phyloP scores from a whole-genome alignment of 2,888 invertebrate genomes.

The Sesamia inferens region DNA sequence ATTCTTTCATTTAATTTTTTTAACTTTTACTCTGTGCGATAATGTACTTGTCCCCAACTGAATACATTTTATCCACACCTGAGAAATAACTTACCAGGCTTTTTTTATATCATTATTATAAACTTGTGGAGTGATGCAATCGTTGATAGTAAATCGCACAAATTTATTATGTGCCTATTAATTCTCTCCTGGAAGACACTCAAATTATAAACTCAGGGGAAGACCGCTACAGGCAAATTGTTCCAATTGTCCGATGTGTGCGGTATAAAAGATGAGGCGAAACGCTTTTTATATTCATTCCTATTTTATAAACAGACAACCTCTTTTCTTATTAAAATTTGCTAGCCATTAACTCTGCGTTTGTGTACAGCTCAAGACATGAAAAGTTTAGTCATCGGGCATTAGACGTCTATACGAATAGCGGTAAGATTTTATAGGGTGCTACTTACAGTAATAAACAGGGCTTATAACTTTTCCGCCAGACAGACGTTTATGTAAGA shows the following conservation, averaged over 20 bases:
- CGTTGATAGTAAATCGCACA: too few species aligned
- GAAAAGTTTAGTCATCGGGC: constrained; percentile 8
- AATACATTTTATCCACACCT: too few species aligned
- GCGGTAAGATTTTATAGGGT: constrained; percentile 60
- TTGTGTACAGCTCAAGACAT: constrained; percentile 11
- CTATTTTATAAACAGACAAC: background rate
- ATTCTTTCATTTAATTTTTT: background rate
- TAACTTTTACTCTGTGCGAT: background rate
- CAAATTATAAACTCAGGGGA: too few species aligned
- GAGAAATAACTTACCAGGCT: too few species aligned
- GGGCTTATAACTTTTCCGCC: constrained; percentile 19
- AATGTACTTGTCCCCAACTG: background rate
- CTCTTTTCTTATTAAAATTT: background rate
- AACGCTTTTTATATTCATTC: background rate
- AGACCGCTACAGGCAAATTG: too few species aligned
- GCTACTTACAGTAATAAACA: constrained; percentile 42
- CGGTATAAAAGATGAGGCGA: too few species aligned
- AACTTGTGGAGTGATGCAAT: too few species aligned
- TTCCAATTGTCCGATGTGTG: too few species aligned
- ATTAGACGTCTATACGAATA: constrained; percentile 26
- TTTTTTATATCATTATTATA: too few species aligned
- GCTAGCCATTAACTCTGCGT: background rate
- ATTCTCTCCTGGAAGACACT: too few species aligned
- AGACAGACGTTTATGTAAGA: constrained; percentile 17
- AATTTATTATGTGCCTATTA: too few species aligned